phyloP scores from a whole-genome alignment of 2,888 invertebrate genomes.

The Herminia tarsipennalis region DNA sequence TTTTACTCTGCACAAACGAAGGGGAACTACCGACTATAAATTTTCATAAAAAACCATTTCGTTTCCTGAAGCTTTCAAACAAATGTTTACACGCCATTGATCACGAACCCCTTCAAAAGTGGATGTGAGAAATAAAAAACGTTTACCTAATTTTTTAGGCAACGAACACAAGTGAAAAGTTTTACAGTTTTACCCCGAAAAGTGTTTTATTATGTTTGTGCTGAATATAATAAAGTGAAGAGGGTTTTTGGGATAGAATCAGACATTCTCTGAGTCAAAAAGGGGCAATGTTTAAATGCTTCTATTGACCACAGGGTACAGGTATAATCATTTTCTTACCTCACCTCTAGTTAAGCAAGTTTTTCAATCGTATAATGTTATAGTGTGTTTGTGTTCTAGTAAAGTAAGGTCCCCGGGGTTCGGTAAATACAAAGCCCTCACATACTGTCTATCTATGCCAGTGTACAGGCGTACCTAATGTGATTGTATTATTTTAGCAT shows the following conservation, averaged over 20 bases:
- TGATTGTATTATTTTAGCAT: too few relatives aligned
- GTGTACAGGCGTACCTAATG: too few relatives aligned
- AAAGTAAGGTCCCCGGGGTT: too few relatives aligned
- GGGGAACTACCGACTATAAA: slow-evolving; percentile 46
- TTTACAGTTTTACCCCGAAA: neutral
- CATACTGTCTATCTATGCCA: too few relatives aligned
- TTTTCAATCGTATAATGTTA: too few relatives aligned
- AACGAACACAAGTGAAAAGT: slow-evolving; percentile 7
- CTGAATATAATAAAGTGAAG: neutral
- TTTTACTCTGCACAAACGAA: slow-evolving; percentile 34
- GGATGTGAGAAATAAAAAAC: slow-evolving; percentile 31
- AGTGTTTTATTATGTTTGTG: neutral
- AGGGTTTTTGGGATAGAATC: neutral
- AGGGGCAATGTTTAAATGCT: too few relatives aligned
- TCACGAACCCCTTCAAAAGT: slow-evolving; percentile 40
- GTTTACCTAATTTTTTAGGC: slow-evolving; percentile 13
- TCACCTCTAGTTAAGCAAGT: too few relatives aligned
- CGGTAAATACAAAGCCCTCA: too few relatives aligned
- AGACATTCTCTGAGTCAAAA: too few relatives aligned
- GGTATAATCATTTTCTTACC: too few relatives aligned
- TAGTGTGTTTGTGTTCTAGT: too few relatives aligned
- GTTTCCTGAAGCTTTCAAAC: slow-evolving; percentile 41
- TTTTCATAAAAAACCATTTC: slow-evolving; percentile 51
- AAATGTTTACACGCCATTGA: slow-evolving; percentile 60
- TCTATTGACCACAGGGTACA: too few relatives aligned